Evolutionary conservation across 2,888 invertebrate genomes (phyloP), one percentile per base, ranked within the genome.

Genomic region (Synergus umbraculus): DNA sequence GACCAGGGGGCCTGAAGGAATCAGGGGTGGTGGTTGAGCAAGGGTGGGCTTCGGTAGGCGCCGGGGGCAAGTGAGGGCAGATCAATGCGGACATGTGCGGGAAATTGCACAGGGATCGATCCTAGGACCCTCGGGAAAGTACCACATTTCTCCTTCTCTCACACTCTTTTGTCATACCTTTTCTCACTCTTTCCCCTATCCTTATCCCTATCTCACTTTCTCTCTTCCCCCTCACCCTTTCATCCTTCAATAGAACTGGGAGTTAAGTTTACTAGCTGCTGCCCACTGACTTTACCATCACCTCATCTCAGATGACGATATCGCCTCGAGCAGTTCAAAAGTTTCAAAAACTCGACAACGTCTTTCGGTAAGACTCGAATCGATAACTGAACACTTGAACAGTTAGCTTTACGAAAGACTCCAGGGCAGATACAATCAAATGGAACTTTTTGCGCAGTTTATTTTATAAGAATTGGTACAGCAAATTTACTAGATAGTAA

Each of bases 61-160:
- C 87, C 86, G 87, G 88, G 89, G 88, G 88, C 90, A 90, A 91
- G 89, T 88, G 90, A 88, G 88, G 88, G 87, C 90, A 92, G 92
- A 92, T 92, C 92, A 90, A 92, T 92, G 92, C 89, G 89, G 90
- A 91, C 91, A 90, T 91, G 91, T 92, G 92, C 91, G 90, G 90
- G 88, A 90, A 92, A 92, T 92, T 91, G 91, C 91, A 91, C 88
- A 87, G 89, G 89, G 88, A 91, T 92, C 91, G 91, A 91, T 91
- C 90, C 88, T 87, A 87, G 87, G 87, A 89, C 89, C 88, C 90
- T 88, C 87, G 85, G 87, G 88, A 85, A 87, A 87, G 87, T 83
- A 85, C 85, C 86, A 86, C 79, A 73, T 77, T 79, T 78, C 79
- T 82, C 81, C 73, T 65, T 81, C 81, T 83, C 85, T 83, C 76